Conservation (phyloP, 92 coral and sea anemone genomes). For the Epizoanthus fatuus region DNA sequence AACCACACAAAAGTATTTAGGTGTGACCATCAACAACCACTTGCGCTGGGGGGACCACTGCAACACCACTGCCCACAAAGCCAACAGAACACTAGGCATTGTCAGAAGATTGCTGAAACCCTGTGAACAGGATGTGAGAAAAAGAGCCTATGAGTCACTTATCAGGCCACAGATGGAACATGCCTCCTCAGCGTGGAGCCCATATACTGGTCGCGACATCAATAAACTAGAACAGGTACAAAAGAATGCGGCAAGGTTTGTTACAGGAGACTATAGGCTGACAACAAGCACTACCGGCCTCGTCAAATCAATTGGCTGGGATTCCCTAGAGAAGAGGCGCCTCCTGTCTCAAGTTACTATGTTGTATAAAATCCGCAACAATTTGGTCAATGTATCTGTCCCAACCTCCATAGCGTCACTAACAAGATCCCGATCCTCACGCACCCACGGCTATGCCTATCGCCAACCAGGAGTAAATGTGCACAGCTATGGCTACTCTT, state of each 20-base stretch:
- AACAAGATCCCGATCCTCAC: background rate
- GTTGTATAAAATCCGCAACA: background rate
- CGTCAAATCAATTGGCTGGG: too few relatives aligned
- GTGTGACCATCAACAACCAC: too few relatives aligned
- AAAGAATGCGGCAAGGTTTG: background rate
- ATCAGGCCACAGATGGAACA: background rate
- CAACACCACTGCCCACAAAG: background rate
- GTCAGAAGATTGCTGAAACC: slow-evolving; percentile 22
- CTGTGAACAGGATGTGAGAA: background rate
- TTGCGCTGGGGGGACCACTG: too few relatives aligned
- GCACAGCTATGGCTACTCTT: background rate
- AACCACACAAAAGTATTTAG: too few relatives aligned
- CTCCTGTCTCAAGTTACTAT: too few relatives aligned
- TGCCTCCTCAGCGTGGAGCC: slow-evolving; percentile 18
- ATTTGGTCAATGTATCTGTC: background rate
- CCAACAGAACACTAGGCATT: slow-evolving; percentile 24
- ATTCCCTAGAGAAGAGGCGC: too few relatives aligned
- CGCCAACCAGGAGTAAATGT: too few relatives aligned
- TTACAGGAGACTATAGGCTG: too few relatives aligned
- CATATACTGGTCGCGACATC: slow-evolving; percentile 11
- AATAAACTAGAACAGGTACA: slow-evolving; percentile 23
- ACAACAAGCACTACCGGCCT: too few relatives aligned
- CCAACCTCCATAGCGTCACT: background rate
- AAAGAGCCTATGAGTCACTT: too few relatives aligned
- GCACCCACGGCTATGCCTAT: background rate